A percentile compares a stretch with the other conserved stretches of the same genome.
phyloP scores from a whole-genome alignment of 2,113 vertebrate genomes.

The Psilopsiagon aymara region DNA sequence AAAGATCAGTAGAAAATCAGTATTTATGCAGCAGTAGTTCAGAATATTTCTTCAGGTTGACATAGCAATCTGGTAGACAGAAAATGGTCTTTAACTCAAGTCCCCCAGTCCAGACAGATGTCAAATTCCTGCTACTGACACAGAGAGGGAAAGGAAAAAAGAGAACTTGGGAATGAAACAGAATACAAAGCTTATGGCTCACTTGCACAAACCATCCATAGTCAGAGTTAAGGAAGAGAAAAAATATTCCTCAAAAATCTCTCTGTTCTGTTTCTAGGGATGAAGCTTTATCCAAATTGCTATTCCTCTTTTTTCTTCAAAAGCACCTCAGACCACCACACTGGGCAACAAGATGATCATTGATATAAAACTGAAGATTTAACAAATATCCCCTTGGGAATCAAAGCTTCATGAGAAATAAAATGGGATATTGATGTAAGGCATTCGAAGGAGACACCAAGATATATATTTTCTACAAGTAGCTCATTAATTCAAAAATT shows the following conservation, averaged over 20 bases:
- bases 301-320: background rate
- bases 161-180: background rate
- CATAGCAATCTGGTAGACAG: background rate
- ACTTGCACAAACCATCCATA: background rate
- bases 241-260: background rate
- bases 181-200: background rate
- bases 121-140: background rate
- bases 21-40: background rate
- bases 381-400: background rate
- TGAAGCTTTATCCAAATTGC: background rate
- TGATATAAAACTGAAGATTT: background rate
- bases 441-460: background rate
- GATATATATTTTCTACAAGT: background rate
- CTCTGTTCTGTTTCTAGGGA: background rate
- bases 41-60: background rate
- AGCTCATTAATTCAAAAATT: background rate
- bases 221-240: background rate
- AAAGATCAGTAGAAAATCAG: background rate
- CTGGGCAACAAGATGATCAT: background rate
- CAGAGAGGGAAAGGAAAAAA: background rate
- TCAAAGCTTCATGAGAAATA: background rate
- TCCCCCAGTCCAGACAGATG: background rate
- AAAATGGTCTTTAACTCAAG: background rate
- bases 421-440: background rate
- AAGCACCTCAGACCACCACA: background rate